Percentiles rank a stretch among this genome's conserved stretches.
These are phyloP conservation scores for Staurois parvus DNA, from an alignment of 2,797 vertebrate genomes.

Conservation along the genomic window DNA sequence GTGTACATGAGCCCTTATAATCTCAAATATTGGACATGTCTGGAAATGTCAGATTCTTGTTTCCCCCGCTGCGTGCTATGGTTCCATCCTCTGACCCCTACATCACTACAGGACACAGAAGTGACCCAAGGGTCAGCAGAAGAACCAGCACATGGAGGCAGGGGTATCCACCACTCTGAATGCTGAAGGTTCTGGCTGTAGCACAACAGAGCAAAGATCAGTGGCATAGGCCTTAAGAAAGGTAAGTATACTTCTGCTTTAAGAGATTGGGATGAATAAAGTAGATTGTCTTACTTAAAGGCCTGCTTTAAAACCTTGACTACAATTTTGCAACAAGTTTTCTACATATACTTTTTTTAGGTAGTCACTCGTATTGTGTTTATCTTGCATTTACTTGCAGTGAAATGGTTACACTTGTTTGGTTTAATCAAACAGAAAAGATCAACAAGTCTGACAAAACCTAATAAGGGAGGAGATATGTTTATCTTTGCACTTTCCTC, in stretches of 20 bases:
- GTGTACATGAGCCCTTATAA: too few relatives aligned
- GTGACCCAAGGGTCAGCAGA: background rate
- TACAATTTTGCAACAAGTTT: background rate
- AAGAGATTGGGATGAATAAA: background rate
- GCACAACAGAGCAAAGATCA: too few relatives aligned
- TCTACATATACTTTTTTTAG: background rate
- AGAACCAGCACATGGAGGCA: background rate
- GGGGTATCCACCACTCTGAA: too few relatives aligned
- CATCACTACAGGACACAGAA: too few relatives aligned
- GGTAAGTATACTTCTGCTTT: background rate
- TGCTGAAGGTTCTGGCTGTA: too few relatives aligned
- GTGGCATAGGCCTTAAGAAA: too few relatives aligned
- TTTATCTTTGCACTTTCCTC: slow-evolving; percentile 58
- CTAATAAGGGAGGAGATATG: slow-evolving; percentile 49
- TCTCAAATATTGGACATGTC: too few relatives aligned
- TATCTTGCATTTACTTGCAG: background rate
- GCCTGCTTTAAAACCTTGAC: background rate
- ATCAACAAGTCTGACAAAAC: slow-evolving; percentile 43
- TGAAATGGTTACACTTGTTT: slow-evolving; percentile 36
- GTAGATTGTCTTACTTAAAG: too few relatives aligned
- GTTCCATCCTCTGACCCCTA: too few relatives aligned
- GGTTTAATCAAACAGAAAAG: slow-evolving; percentile 30
- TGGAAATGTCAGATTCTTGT: too few relatives aligned
- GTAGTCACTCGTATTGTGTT: background rate
- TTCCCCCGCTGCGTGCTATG: too few relatives aligned